Base-by-base conservation (phyloP, 2,888 invertebrate species). In the Lamellibrachia columna region DNA sequence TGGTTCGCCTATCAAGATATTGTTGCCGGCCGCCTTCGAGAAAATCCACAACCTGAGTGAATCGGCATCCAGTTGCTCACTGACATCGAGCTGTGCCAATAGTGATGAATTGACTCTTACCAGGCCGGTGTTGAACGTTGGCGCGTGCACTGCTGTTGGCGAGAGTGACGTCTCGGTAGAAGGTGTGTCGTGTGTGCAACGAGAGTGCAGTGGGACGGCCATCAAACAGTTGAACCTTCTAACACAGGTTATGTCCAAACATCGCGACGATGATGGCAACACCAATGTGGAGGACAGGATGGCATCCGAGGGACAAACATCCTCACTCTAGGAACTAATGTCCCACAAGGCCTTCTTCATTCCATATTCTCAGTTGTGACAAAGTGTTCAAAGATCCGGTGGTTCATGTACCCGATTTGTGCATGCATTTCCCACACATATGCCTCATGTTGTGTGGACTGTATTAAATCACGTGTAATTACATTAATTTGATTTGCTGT, bases 21-120 rank as follows among this genome's bases (percentile, higher is more conserved):
- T 95, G 40, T 95, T 95, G 9, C 95, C 95, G n/a, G 94, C 93
- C 8, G 95, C 94, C 91, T 92, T 93, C 28, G 94, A 94, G 15
- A 92, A 93, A 15, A 93, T 95, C 9, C 93, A 94, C 90, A 94
- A 94, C 91, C 91, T 93, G 9, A 95, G 94, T 93, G 94, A 94
- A 90, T 91, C 94, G 22, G 94, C 94, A 8, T 93, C 92, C 75
- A 40, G 53, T 22, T 58, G 53, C n/a, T 90, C 53, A 0, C n/a
- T 90, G 53, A 28, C 90, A 52, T 60, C 28, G 75, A 53, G 15
- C 53, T n/a, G 55, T n/a, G 52, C 11, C 52, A 40, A 22, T 15
- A 60, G 52, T n/a, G 92, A 92, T 28, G 92, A 58, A 3, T 7
- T 4, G 40, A 40, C 53, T 15, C 4, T 9, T 4, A 75, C 75